Evolutionary conservation across 2,888 invertebrate genomes (phyloP).

Genomic region (Cheilosia urbana): DNA sequence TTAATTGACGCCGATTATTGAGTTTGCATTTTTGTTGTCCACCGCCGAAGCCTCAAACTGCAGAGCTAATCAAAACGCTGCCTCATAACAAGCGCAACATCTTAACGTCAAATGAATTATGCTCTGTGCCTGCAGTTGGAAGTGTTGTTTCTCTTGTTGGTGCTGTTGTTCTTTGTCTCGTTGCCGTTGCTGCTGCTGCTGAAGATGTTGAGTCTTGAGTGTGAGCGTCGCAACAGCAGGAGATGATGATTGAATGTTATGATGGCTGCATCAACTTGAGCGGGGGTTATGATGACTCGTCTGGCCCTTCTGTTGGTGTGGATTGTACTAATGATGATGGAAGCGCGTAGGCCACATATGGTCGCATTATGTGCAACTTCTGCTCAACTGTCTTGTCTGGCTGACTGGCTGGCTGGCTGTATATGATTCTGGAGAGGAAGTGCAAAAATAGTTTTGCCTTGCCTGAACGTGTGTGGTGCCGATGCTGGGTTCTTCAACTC

Average conservation of each 20-base stretch:
- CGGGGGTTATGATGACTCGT: conserved; percentile 38
- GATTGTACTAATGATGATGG: conserved; percentile 71
- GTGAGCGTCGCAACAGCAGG: conserved; percentile 28
- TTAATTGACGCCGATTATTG: conserved; percentile 74
- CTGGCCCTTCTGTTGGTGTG: conserved; percentile 15
- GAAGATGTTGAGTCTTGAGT: conserved; percentile 16
- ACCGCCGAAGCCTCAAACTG: conserved; percentile 31
- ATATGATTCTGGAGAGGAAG: conserved; percentile 44
- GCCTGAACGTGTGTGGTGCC: conserved; percentile 53
- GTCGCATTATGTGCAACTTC: conserved; percentile 66
- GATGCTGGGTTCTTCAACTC: conserved; percentile 21
- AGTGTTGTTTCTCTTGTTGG: conserved; percentile 18
- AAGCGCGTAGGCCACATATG: conserved; percentile 76
- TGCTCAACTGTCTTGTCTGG: conserved; percentile 12
- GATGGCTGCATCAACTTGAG: conserved; percentile 73
- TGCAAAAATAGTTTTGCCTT: conserved; percentile 64
- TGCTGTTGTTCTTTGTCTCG: not conserved
- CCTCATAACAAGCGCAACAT: conserved; percentile 74
- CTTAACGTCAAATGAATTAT: conserved; percentile 69
- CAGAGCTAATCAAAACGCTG: conserved; percentile 74
- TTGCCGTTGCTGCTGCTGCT: conserved; percentile 25
- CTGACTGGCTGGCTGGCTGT: not conserved
- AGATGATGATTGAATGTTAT: conserved; percentile 75
- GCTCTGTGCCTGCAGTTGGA: conserved; percentile 1
- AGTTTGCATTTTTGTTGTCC: conserved; percentile 52